Evolutionary conservation across 35 echinoderm and acorn worm species (phyloP), one percentile per base, ranked within the genome.

Genomic region (Ophiothrix spiculata): DNA sequence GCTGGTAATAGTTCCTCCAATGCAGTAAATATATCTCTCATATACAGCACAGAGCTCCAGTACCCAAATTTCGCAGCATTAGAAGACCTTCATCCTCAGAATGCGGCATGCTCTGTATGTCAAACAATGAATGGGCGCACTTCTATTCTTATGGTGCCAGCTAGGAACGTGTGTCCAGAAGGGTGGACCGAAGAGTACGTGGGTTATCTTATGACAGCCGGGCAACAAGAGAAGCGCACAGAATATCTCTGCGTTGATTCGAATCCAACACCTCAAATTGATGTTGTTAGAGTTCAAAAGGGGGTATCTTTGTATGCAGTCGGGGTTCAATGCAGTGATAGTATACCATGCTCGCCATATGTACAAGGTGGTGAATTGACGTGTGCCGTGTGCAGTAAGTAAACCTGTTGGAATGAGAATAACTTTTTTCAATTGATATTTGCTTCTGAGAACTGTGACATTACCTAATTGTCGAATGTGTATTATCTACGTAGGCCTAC

Each of bases 181-280:
- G 60, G 36, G 14, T 84, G 82, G 54, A 74, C 35, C 0, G 23
- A 84, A 29, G 82, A 64, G 56, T 84, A 84, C 38, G 31, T 32
- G 28, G 80, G 80, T 19, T 82, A 54, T 56, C 41, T 82, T 2
- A 82, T 82, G 80, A 8, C 80, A 1, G 29, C 80, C 32, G 4
- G 12, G 25, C 15, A 56, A 33, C 25, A 82, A 0, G 19, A 82
- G 6, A 46, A 31, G 28, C 39, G 80, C 4, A 36, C 28, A 0
- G 80, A 82, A 25, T 84, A 32, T 29, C 25, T 84, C 11, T 64
- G 82, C n/a, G 82, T 84, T 1, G 54, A 84, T 74, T 31, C 25
- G 37, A 84, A 74, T 31, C 82, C 31, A 25, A 69, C 60, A 69
- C 60, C 25, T 69, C 29, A 25, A 28, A 15, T 1, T 69, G 25